Evolutionary conservation across 2,797 vertebrate species (phyloP), one percentile per base, ranked within the genome.

Genomic region (Mormyrops attenuatus): DNA sequence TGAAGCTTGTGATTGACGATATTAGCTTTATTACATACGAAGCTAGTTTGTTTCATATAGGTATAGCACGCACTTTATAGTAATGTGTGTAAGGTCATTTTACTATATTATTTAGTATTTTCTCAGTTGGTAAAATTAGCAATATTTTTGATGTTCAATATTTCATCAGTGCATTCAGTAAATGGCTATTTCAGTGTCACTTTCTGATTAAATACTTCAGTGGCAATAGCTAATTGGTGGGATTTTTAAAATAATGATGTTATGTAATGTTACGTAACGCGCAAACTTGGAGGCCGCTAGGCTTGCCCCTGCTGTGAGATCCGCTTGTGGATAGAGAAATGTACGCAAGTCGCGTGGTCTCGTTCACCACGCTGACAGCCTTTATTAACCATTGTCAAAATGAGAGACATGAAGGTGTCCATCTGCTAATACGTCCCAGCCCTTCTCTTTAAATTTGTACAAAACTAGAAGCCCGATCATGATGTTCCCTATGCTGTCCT

Each of bases 381-480:
- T 77, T 20, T 20, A 44, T 77, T 44, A 3, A 41, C 73, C 73
- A 20, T 77, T 0, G 30, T 77, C 38, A 20, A 41, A 20, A 15
- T 41, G 73, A 77, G 30, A 30, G 17, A 41, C 30, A 44, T 41
- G 15, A 4, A 41, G 73, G 73, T 77, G 73, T 8, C 38, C 17
- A 20, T 77, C 38, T 41, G 17, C 73, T 77, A 77, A 77, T 17
- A 17, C 2, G 34, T 77, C 17, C 34, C 6, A 6, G 34, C 38
- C 38, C 73, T 13, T 30, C 55, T 84, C 20, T 53, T 85, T 41
- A 53, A 41, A 30, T 57, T 86, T 88, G 88, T 80, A 38, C 88
- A 38, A 90, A 93, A 92, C 91, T 93, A 47, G 92, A 93, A 17
- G 93, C 95, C 94, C 90, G 94, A 94, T 94, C 93, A 94, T 95